Evolutionary conservation across 2,113 vertebrate genomes (phyloP).

Genomic region (Elephas maximus): DNA sequence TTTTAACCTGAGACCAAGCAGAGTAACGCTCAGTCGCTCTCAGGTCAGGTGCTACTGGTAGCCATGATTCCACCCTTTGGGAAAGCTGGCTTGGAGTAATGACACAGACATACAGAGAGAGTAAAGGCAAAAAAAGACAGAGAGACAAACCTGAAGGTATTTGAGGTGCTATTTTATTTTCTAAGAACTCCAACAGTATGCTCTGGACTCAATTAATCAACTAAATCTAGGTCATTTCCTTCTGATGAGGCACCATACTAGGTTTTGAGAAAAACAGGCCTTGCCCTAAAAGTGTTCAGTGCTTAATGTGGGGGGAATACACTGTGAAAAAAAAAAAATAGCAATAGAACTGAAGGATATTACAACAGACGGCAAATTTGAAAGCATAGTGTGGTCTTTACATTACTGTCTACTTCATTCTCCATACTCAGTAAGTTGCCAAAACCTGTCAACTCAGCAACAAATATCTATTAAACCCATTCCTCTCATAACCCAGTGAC

Average conservation of each 20-base stretch:
- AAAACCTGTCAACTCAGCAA: not conserved
- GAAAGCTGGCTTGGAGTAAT: not conserved
- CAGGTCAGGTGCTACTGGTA: no score
- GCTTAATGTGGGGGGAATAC: not conserved
- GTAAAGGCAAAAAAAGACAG: not conserved
- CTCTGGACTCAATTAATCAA: not conserved
- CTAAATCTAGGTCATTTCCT: not conserved
- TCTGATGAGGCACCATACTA: not conserved
- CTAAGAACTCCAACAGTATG: not conserved
- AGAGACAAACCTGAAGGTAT: not conserved
- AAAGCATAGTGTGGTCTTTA: not conserved
- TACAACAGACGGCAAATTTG: not conserved
- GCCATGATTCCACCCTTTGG: not conserved
- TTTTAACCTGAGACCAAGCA: not conserved
- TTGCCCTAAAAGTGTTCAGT: constrained; percentile 9
- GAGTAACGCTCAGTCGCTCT: not conserved
- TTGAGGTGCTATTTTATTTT: not conserved
- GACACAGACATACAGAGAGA: not conserved
- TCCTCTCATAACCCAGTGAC: not conserved
- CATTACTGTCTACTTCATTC: not conserved
- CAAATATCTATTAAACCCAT: not conserved
- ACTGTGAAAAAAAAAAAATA: not conserved
- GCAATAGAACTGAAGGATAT: not conserved
- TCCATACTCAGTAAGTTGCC: not conserved
- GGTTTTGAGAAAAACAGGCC: not conserved